A percentile compares a stretch with the other conserved stretches of the same genome.
These are phyloP conservation scores for Papilio gigon DNA, from an alignment of 2,888 invertebrate species.

Conservation along the genomic window DNA sequence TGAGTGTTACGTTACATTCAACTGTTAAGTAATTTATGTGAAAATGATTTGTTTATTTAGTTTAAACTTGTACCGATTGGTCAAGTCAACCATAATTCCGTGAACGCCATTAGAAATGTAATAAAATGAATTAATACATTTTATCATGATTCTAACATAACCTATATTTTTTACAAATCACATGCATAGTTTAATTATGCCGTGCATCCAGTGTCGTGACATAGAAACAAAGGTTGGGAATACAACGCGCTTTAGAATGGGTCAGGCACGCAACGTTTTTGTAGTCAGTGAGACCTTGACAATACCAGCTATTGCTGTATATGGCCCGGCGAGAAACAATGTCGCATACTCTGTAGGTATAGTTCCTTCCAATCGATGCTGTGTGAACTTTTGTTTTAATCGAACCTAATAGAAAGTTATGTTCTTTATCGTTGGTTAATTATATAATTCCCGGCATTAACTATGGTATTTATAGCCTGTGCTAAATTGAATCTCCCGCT, in stretches of 20 bases:
- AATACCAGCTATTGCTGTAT: conserved; percentile 31
- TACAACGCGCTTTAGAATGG: conserved; percentile 25
- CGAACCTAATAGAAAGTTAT: no score
- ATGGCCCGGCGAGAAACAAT: conserved; percentile 19
- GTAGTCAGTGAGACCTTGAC: conserved; percentile 25
- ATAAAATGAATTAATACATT: not conserved
- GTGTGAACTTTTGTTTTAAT: no score
- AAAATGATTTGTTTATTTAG: not conserved
- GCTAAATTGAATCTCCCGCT: conserved; percentile 50
- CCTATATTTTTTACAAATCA: conserved; percentile 10
- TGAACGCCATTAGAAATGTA: no score
- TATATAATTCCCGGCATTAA: conserved; percentile 20
- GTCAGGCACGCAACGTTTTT: conserved; percentile 35
- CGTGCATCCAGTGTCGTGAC: conserved; percentile 21
- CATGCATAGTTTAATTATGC: conserved; percentile 4
- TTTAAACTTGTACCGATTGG: no score
- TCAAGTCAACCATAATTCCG: no score
- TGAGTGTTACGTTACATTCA: conserved; percentile 5
- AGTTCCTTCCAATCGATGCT: not conserved
- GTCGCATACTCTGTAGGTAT: not conserved
- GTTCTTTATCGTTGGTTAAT: conserved; percentile 1
- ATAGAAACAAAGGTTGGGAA: conserved; percentile 28
- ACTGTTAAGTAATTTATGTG: not conserved
- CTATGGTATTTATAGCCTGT: conserved; percentile 41
- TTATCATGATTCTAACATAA: not conserved